Base-by-base conservation (phyloP, 2,888 invertebrate genomes). In the Desoria tigrina region DNA sequence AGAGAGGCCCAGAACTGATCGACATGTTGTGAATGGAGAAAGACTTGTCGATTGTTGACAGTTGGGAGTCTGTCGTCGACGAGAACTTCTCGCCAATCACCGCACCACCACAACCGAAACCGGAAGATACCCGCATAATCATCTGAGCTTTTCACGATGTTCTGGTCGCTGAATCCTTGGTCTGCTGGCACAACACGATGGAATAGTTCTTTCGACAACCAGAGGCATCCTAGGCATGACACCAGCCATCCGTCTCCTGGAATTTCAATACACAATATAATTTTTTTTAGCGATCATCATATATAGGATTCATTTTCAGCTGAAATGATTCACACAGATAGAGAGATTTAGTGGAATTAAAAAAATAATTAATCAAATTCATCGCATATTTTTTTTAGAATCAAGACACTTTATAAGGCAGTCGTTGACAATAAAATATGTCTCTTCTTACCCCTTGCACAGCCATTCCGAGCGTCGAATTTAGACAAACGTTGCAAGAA, bases 61-160 rank as follows among this genome's bases (percentile, higher is more conserved):
- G 92, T 92, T 6, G 94, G 94, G 67, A 94, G 83, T 24, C 92
- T 85, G 80, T 94, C 94, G 79, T 94, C 94, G 21, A 94, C 91
- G 57, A 93, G 83, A 37, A 90, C 90, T 79, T 94, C 94, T 27
- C 89, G 87, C 94, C 94, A 94, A 79, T 92, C 90, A 3, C 93
- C 94, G 78, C 92, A 92, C 92, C 93, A 93, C 93, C 93, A 94
- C 24, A 94, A 81, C 0, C 93, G 87, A 81, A 94, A 94, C 73
- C 94, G 87, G 81, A 91, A 92, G 21, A 92, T 87, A 0, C 92
- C 92, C 51, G 88, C 86, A 77, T 89, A 89, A 49, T 74, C 72
- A 49, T 73, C 71, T 7, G 67, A 65, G 42, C 78, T 72, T 24
- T 79, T 79, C 4, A 77, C 76, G 65, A 79, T 79, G 53, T 78